A percentile compares a stretch with the other conserved stretches of the same genome.
Conservation (phyloP, 2,888 invertebrate species). For the Drosophila aldrichi region DNA sequence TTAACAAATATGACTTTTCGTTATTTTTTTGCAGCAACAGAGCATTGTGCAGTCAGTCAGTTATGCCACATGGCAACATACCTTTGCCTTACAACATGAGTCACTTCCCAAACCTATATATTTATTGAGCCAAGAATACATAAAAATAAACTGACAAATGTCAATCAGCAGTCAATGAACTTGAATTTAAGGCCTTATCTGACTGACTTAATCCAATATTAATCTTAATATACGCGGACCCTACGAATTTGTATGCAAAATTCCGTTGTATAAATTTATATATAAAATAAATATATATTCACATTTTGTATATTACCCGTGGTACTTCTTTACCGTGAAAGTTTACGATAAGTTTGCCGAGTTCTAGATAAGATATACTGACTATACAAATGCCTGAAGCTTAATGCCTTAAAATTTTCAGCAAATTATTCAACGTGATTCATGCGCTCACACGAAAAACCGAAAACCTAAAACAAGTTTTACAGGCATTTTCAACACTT, state of each 20-base stretch:
- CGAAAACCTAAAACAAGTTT: neutral
- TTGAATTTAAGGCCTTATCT: constrained; percentile 23
- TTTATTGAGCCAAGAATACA: neutral
- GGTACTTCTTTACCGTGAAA: constrained; percentile 6
- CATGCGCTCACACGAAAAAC: constrained; percentile 31
- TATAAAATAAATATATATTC: neutral
- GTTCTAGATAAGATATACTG: constrained; percentile 50
- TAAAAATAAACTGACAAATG: neutral
- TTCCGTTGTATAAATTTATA: neutral
- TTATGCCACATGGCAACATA: neutral
- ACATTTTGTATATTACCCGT: constrained; percentile 1
- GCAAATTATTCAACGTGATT: constrained; percentile 41
- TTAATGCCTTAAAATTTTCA: constrained; percentile 24
- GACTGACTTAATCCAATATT: constrained; percentile 4
- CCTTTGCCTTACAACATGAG: constrained; percentile 11
- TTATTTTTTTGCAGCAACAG: neutral
- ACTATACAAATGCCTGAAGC: constrained; percentile 36
- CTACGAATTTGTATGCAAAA: constrained; percentile 11
- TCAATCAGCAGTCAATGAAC: constrained; percentile 42
- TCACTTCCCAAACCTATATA: constrained; percentile 11
- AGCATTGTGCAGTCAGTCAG: constrained; percentile 5
- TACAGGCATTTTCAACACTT: neutral
- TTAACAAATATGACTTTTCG: neutral
- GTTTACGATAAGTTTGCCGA: constrained; percentile 47
- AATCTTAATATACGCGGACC: neutral